These are phyloP conservation scores for Hippolais icterina DNA, from an alignment of 2,113 vertebrate species.

Conservation along the genomic window DNA sequence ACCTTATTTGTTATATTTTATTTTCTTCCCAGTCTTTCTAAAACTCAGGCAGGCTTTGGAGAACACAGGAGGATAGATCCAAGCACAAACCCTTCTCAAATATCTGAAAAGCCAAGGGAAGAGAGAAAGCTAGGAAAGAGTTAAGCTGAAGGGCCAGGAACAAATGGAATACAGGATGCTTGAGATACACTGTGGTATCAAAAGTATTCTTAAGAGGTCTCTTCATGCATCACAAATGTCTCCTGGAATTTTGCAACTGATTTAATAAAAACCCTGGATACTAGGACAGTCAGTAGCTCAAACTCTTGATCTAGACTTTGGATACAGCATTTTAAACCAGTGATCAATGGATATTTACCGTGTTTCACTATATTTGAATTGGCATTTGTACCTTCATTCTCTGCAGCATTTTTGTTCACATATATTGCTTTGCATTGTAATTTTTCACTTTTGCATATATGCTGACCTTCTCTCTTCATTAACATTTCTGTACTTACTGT, in stretches of 20 bases:
- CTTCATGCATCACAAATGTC: not conserved
- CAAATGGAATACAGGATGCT: not conserved
- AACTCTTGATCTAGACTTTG: not conserved
- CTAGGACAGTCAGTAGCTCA: not conserved
- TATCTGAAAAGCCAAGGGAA: not conserved
- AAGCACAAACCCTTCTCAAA: not conserved
- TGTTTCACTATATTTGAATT: not conserved
- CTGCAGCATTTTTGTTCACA: rapidly evolving
- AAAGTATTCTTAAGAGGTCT: not conserved
- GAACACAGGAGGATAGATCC: not conserved
- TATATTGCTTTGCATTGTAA: not conserved
- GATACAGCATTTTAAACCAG: not conserved
- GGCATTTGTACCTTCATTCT: not conserved
- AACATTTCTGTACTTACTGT: not conserved
- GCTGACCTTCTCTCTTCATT: not conserved
- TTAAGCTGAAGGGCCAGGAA: not conserved
- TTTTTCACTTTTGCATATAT: not conserved
- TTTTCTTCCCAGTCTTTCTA: not conserved
- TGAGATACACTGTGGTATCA: not conserved
- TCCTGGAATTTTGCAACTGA: not conserved
- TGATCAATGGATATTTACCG: not conserved
- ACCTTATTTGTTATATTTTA: not conserved
- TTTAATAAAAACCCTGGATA: not conserved
- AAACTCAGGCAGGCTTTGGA: not conserved
- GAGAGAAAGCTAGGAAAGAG: not conserved